Percentiles rank a stretch among this genome's conserved stretches.
These are phyloP conservation scores for Penaeus vannamei DNA, from an alignment of 1,140 invertebrate genomes.

Conservation along the genomic window DNA sequence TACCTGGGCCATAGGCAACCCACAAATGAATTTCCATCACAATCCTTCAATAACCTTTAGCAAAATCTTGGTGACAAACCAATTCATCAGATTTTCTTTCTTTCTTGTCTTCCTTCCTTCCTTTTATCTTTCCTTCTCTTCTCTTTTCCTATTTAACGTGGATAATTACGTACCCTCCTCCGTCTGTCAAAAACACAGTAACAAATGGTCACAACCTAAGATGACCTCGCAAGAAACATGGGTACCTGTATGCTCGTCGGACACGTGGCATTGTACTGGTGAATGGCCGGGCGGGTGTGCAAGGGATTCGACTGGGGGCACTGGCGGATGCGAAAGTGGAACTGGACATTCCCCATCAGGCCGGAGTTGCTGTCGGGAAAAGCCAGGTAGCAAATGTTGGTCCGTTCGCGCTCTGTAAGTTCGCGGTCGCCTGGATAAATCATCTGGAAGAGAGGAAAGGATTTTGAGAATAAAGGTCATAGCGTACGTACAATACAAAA, in stretches of 20 bases:
- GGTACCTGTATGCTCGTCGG: constrained; percentile 62
- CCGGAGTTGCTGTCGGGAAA: constrained; percentile 99
- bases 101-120: too few species aligned
- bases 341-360: constrained; percentile 98
- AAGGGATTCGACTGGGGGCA: constrained; percentile 57
- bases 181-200: too few species aligned
- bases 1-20: too few species aligned
- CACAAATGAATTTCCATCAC: too few species aligned
- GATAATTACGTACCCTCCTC: too few species aligned
- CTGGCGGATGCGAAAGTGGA: constrained; percentile 87
- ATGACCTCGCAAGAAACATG: too few species aligned
- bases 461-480: neutral
- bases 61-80: too few species aligned
- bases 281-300: constrained; percentile 35
- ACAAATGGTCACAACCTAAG: too few species aligned
- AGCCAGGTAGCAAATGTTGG: constrained; percentile 97
- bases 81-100: too few species aligned
- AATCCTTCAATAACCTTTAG: too few species aligned
- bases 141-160: too few species aligned
- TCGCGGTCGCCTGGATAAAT: constrained; percentile 88
- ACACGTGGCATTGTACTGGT: constrained; percentile 62
- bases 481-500: neutral
- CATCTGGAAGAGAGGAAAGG: constrained; percentile 75
- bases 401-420: constrained; percentile 93
- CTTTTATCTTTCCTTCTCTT: too few species aligned